Evolutionary conservation across 37 sponge, comb jelly and placozoan species (phyloP).

Genomic region (Oopsacas minuta): DNA sequence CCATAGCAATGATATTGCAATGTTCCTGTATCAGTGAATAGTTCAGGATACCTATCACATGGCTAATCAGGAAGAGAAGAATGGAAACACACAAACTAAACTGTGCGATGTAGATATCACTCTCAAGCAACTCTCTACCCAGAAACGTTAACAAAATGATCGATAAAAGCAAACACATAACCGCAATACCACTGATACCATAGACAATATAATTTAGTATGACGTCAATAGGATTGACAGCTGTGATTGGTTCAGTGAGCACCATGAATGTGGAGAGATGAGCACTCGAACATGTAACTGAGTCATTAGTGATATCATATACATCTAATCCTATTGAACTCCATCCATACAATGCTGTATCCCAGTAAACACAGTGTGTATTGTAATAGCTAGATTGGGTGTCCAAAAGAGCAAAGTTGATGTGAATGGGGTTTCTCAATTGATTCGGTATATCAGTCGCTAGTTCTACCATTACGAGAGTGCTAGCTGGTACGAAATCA

Average conservation of each 20-base stretch:
- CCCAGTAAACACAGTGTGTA: not conserved
- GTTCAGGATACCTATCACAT: not conserved
- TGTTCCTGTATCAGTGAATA: not conserved
- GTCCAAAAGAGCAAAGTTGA: not conserved
- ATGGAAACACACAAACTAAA: not conserved
- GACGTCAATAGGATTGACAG: not conserved
- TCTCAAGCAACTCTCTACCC: not conserved
- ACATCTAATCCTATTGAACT: not conserved
- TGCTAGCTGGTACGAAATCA: not conserved
- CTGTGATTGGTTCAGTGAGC: not conserved
- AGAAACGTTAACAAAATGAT: not conserved
- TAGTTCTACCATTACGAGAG: slow-evolving; percentile 1
- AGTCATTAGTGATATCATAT: not conserved
- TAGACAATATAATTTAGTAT: not conserved
- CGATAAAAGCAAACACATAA: not conserved
- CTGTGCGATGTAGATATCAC: slow-evolving; percentile 1
- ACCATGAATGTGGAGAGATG: slow-evolving; percentile 7
- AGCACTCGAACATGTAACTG: not conserved
- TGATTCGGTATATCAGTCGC: not conserved
- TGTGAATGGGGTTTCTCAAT: not conserved
- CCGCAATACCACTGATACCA: not conserved
- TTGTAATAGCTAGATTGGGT: not conserved
- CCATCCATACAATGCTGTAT: not conserved
- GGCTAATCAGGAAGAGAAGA: not conserved
- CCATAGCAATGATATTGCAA: not conserved